Evolutionary conservation across 2,888 invertebrate genomes (phyloP).

Genomic region (Fissipunctia ypsillon): DNA sequence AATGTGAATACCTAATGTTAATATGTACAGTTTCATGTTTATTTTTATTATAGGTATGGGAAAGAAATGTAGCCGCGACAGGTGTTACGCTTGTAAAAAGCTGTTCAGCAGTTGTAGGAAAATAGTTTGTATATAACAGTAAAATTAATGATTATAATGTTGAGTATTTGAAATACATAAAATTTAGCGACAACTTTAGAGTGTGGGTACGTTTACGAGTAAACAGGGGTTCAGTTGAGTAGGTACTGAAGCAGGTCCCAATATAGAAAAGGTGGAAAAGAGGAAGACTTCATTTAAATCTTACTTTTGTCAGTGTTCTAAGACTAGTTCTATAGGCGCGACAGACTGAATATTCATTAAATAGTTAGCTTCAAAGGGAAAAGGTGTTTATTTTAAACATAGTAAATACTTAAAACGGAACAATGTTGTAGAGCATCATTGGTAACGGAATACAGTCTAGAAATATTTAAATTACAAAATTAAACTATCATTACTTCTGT

Average conservation of each 20-base stretch:
- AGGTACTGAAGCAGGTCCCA: conserved; percentile 25
- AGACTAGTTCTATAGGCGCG: conserved; percentile 42
- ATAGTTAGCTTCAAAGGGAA: conserved; percentile 45
- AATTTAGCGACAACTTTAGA: conserved; percentile 56
- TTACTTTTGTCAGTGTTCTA: conserved; percentile 43
- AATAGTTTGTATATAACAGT: conserved; percentile 67
- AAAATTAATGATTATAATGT: conserved; percentile 63
- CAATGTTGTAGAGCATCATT: conserved; percentile 9
- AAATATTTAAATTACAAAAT: neutral
- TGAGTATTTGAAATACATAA: conserved; percentile 62
- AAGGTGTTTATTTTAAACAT: conserved; percentile 28
- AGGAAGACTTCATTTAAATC: conserved; percentile 21
- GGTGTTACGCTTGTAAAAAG: conserved; percentile 60
- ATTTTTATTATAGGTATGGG: conserved; percentile 61
- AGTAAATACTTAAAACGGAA: conserved; percentile 6
- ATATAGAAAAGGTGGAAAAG: conserved; percentile 30
- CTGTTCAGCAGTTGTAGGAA: conserved; percentile 64
- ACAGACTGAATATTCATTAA: conserved; percentile 61
- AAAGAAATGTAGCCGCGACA: conserved; percentile 52
- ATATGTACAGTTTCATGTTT: conserved; percentile 67
- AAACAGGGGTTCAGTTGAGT: conserved; percentile 17
- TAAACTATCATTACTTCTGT: neutral
- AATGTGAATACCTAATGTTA: conserved; percentile 65
- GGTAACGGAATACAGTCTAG: conserved; percentile 9
- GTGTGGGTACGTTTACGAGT: conserved; percentile 60